phyloP scores from a whole-genome alignment of 35 echinoderm and acorn worm genomes.

The Ophioderma brevispina region DNA sequence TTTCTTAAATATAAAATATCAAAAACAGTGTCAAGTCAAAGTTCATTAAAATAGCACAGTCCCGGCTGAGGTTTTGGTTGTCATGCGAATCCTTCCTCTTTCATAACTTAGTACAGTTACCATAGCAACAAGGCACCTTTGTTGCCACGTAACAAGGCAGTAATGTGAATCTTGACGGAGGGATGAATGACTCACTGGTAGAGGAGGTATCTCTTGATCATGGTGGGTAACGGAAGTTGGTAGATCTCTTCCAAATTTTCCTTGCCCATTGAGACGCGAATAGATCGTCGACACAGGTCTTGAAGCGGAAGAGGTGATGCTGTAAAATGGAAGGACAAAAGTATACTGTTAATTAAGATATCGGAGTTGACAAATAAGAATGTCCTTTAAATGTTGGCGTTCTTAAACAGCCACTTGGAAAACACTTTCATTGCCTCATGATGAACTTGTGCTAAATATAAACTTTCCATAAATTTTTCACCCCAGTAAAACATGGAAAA shows the following conservation, averaged over 20 bases:
- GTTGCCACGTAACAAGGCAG: constrained; percentile 2
- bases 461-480: too few species aligned
- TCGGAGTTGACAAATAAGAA: too few species aligned
- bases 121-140: constrained; percentile 4
- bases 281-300: constrained; percentile 88
- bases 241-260: constrained; percentile 92
- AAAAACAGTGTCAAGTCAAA: background rate
- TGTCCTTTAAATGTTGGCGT: too few species aligned
- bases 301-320: constrained; percentile 94
- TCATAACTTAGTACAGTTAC: background rate
- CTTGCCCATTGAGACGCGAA: constrained; percentile 85
- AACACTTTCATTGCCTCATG: too few species aligned
- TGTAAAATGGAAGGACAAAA: constrained; percentile 48
- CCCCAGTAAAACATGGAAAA: too few species aligned
- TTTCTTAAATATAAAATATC: constrained; percentile 12
- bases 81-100: background rate
- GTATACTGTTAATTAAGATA: background rate
- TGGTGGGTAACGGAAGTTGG: constrained; percentile 86
- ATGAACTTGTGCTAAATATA: too few species aligned
- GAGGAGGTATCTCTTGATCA: constrained; percentile 92
- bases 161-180: background rate
- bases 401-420: too few species aligned
- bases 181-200: constrained; percentile 70
- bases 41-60: background rate
- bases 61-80: constrained; percentile 7